Base-by-base conservation (phyloP, 2,113 vertebrate genomes). In the Scophthalmus maximus region DNA sequence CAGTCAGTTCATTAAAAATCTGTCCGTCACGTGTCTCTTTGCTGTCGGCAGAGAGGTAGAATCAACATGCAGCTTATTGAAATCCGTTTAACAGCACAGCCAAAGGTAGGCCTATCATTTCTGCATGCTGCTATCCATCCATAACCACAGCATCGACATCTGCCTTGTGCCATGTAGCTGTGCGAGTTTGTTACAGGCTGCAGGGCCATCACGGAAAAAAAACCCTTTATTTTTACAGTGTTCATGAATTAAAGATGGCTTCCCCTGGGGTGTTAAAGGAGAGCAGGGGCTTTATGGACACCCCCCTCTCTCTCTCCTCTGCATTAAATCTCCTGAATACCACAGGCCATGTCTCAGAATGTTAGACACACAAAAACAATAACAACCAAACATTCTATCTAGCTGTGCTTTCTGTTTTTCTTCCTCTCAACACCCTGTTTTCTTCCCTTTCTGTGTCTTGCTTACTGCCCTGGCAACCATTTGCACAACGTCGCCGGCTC, bases 171-270 rank as follows among this genome's bases (percentile, higher is more conserved):
- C 67, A 73, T 76, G 79, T 68, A 82, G 83, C 73, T 71, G 30
- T 68, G 81, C 82, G 84, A 89, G 78, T 87, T 66, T 89, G 89
- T 90, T 88, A 78, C 87, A 87, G 83, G 85, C 89, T 91, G 78
- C 78, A 74, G 83, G 88, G 88, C 84, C 83, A 89, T 87, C 63
- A 81, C 76, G 75, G 67, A 5, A 52, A 79, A 91, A 92, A 87
- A n/a, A n/a, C n/a, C 77, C 88, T 90, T 91, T 89, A 92, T 90
- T 93, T 92, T 92, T 90, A 91, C 88, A 89, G 88, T 76, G 66
- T 83, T 90, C 82, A 93, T 93, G 88, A 93, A 91, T 93, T 89
- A 93, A 93, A 92, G 82, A 93, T 93, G 80, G 69, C 81, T 84
- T 88, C 83, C 92, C 85, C 79, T 68, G 68, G 82, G 91, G 86